Conservation (phyloP, 1,140 invertebrate species). For the Vanessa atalanta region DNA sequence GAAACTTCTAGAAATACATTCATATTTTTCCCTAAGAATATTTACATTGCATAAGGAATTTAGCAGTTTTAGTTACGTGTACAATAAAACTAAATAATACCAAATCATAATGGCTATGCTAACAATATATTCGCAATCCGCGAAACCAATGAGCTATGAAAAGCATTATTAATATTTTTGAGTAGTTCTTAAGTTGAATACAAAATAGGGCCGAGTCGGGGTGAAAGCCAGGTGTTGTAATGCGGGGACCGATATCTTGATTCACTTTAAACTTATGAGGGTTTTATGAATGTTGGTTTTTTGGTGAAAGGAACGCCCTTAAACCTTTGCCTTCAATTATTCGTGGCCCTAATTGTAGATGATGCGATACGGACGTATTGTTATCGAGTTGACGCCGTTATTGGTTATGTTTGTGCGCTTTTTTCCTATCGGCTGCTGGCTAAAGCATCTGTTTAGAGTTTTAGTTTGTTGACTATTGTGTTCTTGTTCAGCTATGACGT, state of each 20-base stretch:
- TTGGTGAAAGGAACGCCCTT: constrained; percentile 61
- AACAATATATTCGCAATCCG: constrained; percentile 50
- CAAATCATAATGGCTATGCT: constrained; percentile 47
- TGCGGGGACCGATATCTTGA: constrained; percentile 72
- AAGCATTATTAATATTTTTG: constrained; percentile 66
- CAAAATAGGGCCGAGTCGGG: constrained; percentile 50
- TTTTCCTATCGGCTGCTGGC: constrained; percentile 43
- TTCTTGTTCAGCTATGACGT: constrained; percentile 24
- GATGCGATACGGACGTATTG: constrained; percentile 70
- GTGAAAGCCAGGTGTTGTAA: constrained; percentile 75
- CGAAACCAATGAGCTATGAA: constrained; percentile 65
- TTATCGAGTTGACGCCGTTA: constrained; percentile 64
- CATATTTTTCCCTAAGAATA: constrained; percentile 13
- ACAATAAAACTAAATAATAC: constrained; percentile 40
- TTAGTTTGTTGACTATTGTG: constrained; percentile 48
- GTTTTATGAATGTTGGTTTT: constrained; percentile 66
- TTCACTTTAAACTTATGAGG: constrained; percentile 68
- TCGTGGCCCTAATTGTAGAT: constrained; percentile 77
- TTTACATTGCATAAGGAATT: constrained; percentile 13
- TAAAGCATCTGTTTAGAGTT: constrained; percentile 62
- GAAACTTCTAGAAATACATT: constrained; percentile 19
- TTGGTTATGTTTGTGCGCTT: constrained; percentile 67
- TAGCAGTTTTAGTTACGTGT: constrained; percentile 33
- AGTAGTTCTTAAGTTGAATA: constrained; percentile 56
- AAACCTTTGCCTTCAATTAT: constrained; percentile 75